A percentile compares a stretch with the other conserved stretches of the same genome.
These are phyloP conservation scores for Megalonaias nervosa DNA, from an alignment of 1,140 invertebrate genomes.

Conservation along the genomic window DNA sequence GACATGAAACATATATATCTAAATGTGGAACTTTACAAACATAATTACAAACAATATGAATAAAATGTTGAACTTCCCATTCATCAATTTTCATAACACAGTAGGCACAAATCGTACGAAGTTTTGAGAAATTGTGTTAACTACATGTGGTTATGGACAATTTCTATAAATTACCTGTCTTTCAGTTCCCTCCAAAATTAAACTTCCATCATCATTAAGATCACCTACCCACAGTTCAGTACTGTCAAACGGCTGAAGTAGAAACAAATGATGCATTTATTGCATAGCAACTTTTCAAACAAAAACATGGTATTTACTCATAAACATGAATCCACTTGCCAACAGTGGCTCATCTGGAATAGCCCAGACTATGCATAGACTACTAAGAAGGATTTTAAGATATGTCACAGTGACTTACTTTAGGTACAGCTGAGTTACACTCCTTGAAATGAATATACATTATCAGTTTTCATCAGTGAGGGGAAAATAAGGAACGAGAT, in stretches of 20 bases:
- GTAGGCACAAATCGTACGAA: too few species aligned
- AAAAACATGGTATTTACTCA: too few species aligned
- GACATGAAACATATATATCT: too few species aligned
- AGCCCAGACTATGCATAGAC: too few species aligned
- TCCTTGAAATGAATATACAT: background rate
- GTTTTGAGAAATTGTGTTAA: too few species aligned
- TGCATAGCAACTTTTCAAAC: background rate
- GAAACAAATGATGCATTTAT: constrained; percentile 5
- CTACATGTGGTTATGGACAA: too few species aligned
- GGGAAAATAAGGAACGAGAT: background rate
- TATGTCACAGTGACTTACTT: background rate
- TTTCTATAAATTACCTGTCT: constrained; percentile 19
- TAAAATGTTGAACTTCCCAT: too few species aligned
- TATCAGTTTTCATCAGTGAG: background rate
- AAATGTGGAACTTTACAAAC: too few species aligned
- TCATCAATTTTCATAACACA: too few species aligned
- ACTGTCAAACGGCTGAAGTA: constrained; percentile 68
- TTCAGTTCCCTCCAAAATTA: constrained; percentile 35
- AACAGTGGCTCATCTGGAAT: too few species aligned
- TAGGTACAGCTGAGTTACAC: background rate
- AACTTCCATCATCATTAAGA: constrained; percentile 48
- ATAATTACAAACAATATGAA: too few species aligned
- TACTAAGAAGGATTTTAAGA: background rate
- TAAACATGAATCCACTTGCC: too few species aligned
- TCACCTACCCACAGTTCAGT: constrained; percentile 64